These are phyloP conservation scores for Caenorhabditis inopinata DNA, from an alignment of 1,140 invertebrate genomes.

Conservation along the genomic window DNA sequence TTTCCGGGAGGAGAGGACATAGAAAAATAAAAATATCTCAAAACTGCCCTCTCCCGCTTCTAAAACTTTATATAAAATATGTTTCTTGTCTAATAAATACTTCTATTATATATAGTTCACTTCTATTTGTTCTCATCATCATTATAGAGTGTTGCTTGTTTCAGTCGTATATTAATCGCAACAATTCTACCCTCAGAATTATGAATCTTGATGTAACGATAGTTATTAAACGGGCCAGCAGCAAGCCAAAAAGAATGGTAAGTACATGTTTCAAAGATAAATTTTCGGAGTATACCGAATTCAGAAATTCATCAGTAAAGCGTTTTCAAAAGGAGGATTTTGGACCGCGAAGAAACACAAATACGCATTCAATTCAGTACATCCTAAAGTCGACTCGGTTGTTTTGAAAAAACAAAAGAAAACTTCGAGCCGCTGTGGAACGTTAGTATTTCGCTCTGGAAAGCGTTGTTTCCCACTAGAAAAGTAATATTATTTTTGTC, in stretches of 20 bases:
- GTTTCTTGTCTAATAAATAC: too few relatives aligned
- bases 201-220: neutral
- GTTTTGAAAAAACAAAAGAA: neutral
- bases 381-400: neutral
- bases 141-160: neutral
- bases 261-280: neutral
- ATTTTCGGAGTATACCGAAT: too few relatives aligned
- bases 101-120: too few relatives aligned
- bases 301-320: constrained; percentile 11
- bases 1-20: neutral
- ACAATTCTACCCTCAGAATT: neutral
- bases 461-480: too few relatives aligned
- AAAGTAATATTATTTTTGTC: too few relatives aligned
- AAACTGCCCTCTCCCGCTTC: neutral
- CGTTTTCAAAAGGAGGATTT: constrained; percentile 15
- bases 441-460: too few relatives aligned
- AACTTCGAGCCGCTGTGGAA: neutral
- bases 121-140: too few relatives aligned
- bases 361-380: neutral
- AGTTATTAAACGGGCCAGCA: neutral
- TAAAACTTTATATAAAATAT: neutral
- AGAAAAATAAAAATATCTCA: neutral
- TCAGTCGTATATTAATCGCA: neutral
- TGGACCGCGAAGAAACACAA: neutral
- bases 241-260: neutral